Base-by-base conservation (phyloP, 2,113 vertebrate genomes). In the Phycodurus eques region DNA sequence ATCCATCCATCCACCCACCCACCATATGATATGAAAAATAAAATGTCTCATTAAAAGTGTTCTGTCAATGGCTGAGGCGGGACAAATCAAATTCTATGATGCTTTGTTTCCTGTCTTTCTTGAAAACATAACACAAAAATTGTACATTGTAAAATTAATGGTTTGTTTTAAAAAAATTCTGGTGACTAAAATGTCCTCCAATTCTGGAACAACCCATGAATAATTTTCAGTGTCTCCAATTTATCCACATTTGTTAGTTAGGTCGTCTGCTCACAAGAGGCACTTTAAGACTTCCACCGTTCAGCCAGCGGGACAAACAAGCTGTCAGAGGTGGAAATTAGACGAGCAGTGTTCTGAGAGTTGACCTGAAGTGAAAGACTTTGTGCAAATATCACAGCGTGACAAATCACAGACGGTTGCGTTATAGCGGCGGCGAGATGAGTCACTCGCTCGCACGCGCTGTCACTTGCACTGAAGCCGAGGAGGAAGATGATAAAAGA, bases 301-400 rank as follows among this genome's bases (percentile, higher is more conserved):
- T 46, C 62, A 43, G 42, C 39, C 63, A 7, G 63, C 19, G 20
- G 63, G 63, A 5, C 42, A 44, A 22, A 46, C 43, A 65, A 63
- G 62, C 62, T 22, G 39, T 44, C 63, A 66, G 20, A 47, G 64
- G 64, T 15, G 64, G 64, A 47, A 66, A 66, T 66, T 46, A 46
- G 43, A 66, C 43, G 13, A 47, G 35, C 22, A n/a, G n/a, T 43
- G 62, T 64, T 64, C 62, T 12, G 44, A 31, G 22, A 66, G 64
- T 66, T 12, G 22, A 66, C 14, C 44, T 27, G 44, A 66, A 17
- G 44, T 46, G 44, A 49, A 46, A 66, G 64, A 66, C 64, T 46
- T 66, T 47, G 64, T 47, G 64, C 64, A 66, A 66, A 66, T 66
- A 66, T 47, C 64, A 66, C 44, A 66, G 64, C 44, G 64, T 66